Conservation (phyloP, 2,888 invertebrate species). For the Folsomia manolachei region DNA sequence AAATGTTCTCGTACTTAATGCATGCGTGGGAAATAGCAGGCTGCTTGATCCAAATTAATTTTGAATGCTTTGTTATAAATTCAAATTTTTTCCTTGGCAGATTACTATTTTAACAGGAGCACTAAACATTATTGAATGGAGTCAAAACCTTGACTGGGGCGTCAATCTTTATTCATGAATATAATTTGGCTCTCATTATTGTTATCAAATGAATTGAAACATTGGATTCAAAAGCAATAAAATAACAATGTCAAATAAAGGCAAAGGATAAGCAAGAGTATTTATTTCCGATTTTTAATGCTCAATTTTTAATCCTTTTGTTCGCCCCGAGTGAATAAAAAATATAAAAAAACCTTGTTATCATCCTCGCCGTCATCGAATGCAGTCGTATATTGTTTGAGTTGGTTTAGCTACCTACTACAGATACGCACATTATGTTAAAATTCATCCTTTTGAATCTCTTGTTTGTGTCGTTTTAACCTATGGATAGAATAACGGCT, state of each 20-base stretch:
- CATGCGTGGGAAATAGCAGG: not conserved
- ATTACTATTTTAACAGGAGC: not conserved
- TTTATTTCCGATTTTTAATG: conserved; percentile 15
- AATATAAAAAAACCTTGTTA: not conserved
- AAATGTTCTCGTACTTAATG: not conserved
- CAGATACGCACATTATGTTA: too few species aligned
- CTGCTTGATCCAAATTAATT: not conserved
- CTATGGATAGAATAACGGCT: not conserved
- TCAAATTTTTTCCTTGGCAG: not conserved
- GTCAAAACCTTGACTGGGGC: too few species aligned
- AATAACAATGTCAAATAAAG: conserved; percentile 1
- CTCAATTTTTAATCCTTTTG: conserved; percentile 17
- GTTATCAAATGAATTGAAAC: conserved; percentile 5
- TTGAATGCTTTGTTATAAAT: not conserved
- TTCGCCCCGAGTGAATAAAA: not conserved
- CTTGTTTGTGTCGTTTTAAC: not conserved
- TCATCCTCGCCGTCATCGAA: conserved; percentile 2
- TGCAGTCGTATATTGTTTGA: too few species aligned
- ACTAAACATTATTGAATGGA: too few species aligned
- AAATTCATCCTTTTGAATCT: too few species aligned
- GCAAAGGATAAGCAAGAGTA: too few species aligned
- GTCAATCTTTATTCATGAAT: too few species aligned
- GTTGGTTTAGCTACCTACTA: too few species aligned
- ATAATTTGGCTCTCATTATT: not conserved
- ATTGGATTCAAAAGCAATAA: conserved; percentile 4